Percentiles rank a stretch among this genome's conserved stretches.
phyloP scores from a whole-genome alignment of 2,113 vertebrate genomes.

The Baryphthengus martii region DNA sequence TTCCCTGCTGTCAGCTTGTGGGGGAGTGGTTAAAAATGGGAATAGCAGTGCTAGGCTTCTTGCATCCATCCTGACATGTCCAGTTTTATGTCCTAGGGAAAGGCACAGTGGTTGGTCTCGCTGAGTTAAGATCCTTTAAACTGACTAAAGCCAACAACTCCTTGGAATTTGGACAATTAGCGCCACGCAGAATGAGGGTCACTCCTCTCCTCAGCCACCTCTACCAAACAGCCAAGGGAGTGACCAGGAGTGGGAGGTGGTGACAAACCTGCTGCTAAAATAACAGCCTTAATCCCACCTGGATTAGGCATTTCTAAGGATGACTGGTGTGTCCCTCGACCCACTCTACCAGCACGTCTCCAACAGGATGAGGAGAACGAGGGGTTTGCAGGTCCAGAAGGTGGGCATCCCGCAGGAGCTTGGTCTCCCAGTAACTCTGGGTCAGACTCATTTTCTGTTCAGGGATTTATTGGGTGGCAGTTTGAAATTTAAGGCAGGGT shows the following conservation, averaged over 20 bases:
- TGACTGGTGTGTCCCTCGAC: neutral
- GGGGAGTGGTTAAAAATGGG: neutral
- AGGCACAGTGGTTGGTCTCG: neutral
- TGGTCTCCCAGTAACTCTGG: neutral
- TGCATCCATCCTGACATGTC: rapidly evolving
- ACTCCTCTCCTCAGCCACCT: neutral
- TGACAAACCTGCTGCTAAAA: neutral
- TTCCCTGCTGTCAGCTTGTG: neutral
- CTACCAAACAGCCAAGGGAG: rapidly evolving
- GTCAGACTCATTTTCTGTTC: neutral
- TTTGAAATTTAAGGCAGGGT: neutral
- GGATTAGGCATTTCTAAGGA: neutral
- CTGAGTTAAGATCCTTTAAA: neutral
- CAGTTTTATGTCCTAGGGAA: neutral
- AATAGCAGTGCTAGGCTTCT: neutral
- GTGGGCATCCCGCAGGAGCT: rapidly evolving
- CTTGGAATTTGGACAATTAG: neutral
- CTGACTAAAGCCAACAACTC: neutral
- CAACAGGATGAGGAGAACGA: neutral
- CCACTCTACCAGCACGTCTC: neutral
- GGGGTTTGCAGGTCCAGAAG: neutral
- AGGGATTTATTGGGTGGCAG: neutral
- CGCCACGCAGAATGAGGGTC: neutral
- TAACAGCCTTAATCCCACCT: neutral
- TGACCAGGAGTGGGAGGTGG: neutral